Evolutionary conservation across 2,113 vertebrate species (phyloP).

Genomic region (Cranoglanis bouderius): DNA sequence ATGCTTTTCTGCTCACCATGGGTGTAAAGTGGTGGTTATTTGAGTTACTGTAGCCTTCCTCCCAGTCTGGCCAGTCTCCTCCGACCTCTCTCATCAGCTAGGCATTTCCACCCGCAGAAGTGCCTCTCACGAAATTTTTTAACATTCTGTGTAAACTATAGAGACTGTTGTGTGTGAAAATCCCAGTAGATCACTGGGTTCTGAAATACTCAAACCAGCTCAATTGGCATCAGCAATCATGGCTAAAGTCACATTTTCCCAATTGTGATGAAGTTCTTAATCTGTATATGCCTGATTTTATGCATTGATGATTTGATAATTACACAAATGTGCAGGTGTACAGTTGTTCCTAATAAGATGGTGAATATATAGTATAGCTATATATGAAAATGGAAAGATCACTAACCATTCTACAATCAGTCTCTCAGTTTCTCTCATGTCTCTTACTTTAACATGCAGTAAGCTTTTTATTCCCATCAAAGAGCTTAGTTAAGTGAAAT

Average conservation of each 20-base stretch:
- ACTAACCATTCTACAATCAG: not conserved
- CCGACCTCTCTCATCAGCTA: not conserved
- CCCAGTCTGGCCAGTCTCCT: not conserved
- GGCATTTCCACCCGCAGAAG: not conserved
- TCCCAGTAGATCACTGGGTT: not conserved
- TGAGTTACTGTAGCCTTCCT: not conserved
- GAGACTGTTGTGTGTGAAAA: not conserved
- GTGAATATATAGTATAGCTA: not conserved
- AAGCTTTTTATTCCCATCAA: conserved; percentile 25
- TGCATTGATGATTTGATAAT: not conserved
- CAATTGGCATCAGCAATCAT: not conserved
- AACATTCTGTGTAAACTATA: not conserved
- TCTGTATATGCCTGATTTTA: not conserved
- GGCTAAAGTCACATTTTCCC: not conserved
- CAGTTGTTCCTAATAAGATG: not conserved
- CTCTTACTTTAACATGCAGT: conserved; percentile 12
- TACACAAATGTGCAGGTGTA: not conserved
- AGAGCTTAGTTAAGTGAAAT: conserved; percentile 39
- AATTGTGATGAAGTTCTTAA: not conserved
- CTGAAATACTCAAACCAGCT: not conserved
- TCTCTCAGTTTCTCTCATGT: not conserved
- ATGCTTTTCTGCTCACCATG: not conserved
- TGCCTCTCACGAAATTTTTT: fast-evolving
- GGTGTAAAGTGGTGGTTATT: not conserved
- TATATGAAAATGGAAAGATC: conserved; percentile 22